Percentiles rank a stretch among this genome's conserved stretches.
Evolutionary conservation across 2,888 invertebrate genomes (phyloP).

Genomic region (Scaptodrosophila latifasciaeformis): DNA sequence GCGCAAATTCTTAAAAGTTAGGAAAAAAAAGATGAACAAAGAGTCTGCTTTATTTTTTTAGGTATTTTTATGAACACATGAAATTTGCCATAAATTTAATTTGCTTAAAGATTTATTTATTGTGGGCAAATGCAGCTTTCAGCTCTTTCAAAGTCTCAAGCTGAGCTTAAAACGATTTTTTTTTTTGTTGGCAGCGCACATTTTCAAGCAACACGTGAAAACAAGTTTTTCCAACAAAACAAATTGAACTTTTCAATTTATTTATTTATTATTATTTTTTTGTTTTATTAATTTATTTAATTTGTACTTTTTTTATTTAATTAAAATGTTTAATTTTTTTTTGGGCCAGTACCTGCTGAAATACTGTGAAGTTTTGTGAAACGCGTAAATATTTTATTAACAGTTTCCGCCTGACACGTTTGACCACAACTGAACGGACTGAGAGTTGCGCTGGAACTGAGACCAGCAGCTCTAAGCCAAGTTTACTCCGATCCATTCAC

Average conservation of each 20-base stretch:
- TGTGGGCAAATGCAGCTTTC: too few species aligned
- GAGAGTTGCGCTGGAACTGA: slow-evolving; percentile 52
- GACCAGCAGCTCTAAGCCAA: slow-evolving; percentile 36
- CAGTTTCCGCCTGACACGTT: slow-evolving; percentile 47
- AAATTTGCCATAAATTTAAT: slow-evolving; percentile 30
- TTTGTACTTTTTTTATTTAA: background rate
- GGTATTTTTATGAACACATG: slow-evolving; percentile 15
- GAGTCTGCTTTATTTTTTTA: slow-evolving; percentile 15
- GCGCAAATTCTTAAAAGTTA: slow-evolving; percentile 17
- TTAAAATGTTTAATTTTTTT: background rate
- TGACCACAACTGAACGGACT: slow-evolving; percentile 40
- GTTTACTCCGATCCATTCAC: slow-evolving; percentile 28
- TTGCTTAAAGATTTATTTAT: slow-evolving; percentile 6
- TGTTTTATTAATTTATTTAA: slow-evolving; percentile 18
- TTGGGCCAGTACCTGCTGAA: slow-evolving; percentile 23
- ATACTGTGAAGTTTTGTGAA: slow-evolving; percentile 2
- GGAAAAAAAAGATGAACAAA: too few species aligned
- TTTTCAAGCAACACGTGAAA: slow-evolving; percentile 46
- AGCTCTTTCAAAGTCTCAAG: too few species aligned
- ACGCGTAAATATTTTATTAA: slow-evolving; percentile 5
- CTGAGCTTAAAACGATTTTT: too few species aligned
- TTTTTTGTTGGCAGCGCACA: slow-evolving; percentile 18
- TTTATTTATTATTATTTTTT: slow-evolving; percentile 32
- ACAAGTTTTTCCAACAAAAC: too few species aligned
- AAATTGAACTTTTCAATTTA: too few species aligned